phyloP scores from a whole-genome alignment of 2,888 invertebrate species.

The Mechanitis mazaeus region DNA sequence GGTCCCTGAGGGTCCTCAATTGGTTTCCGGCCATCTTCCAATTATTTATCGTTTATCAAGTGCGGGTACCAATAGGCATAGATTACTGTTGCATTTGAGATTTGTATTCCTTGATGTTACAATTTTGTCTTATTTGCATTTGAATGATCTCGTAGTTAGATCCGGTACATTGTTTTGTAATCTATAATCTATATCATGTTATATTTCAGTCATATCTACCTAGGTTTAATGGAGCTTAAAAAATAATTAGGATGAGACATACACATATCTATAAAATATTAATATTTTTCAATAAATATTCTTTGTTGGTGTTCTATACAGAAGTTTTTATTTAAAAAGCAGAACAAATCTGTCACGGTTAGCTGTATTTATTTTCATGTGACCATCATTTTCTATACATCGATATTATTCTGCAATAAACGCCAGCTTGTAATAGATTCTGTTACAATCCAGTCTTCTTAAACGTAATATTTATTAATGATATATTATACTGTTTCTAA shows the following conservation, averaged over 20 bases:
- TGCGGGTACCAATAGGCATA: slow-evolving; percentile 25
- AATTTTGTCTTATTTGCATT: slow-evolving; percentile 2
- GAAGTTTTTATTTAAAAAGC: no score
- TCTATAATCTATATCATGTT: no score
- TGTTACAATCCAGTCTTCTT: slow-evolving; percentile 20
- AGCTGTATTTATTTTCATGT: no score
- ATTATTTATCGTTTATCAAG: slow-evolving; percentile 38
- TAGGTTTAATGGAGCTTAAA: no score
- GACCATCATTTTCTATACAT: slow-evolving; percentile 11
- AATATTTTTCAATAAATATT: no score
- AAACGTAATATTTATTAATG: slow-evolving; percentile 32
- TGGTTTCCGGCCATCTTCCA: slow-evolving; percentile 68
- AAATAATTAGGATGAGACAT: no score
- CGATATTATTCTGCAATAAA: background rate
- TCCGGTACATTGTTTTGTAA: no score
- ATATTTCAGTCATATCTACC: no score
- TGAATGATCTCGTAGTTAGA: no score
- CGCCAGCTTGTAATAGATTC: slow-evolving; percentile 2
- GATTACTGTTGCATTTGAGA: slow-evolving; percentile 28
- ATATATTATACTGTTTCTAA: slow-evolving; percentile 23
- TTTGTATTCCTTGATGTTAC: slow-evolving; percentile 15
- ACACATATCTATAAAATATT: no score
- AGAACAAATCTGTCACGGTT: no score
- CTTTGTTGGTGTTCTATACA: no score
- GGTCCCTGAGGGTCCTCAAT: slow-evolving; percentile 45